Base-by-base conservation (phyloP, 2,888 invertebrate genomes). In the Phyto melanocephala region DNA sequence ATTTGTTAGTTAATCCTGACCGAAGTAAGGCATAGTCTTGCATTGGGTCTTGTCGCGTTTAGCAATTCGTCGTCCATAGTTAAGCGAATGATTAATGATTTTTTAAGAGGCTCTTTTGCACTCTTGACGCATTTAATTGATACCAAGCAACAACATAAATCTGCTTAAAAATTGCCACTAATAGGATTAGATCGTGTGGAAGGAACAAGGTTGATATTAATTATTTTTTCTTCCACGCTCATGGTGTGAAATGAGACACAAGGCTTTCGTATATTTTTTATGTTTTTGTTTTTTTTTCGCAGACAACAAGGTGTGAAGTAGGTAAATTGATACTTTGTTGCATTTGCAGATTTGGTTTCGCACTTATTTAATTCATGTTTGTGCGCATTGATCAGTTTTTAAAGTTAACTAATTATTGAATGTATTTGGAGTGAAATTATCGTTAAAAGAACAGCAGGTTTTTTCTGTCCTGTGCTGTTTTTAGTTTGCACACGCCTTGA, bases 31-130 rank as follows among this genome's bases (percentile, higher is more conserved):
- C 11, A 1, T 15, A 37, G 45, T 24, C 45, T 40, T n/a, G 37
- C 45, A 62, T 56, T 37, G 2, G 33, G 76, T 77, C 74, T 74
- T 11, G 78, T 79, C 68, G 58, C 60, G 54, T 35, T 62, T 70
- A 33, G 70, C 42, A 56, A 78, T 77, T 62, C 72, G 62, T 63
- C 62, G 58, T 72, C 62, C 87, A 87, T 89, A 87, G 89, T 90
- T 90, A 90, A 87, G 87, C 87, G 87, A 86, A 88, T 90, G 90
- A 90, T 90, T 90, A 90, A 90, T 90, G 90, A 88, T 86, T 86
- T 90, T 90, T 90, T 90, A 90, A 90, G 88, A 89, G 90, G 88
- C 87, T 90, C 87, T 45, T 52, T 45, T 62, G 35, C 86, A 87
- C 86, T 85, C 86, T 85, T 70, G 33, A 85, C 87, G 85, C 87